Base-by-base conservation (phyloP, 2,888 invertebrate genomes). In the Antheraea assamensis region DNA sequence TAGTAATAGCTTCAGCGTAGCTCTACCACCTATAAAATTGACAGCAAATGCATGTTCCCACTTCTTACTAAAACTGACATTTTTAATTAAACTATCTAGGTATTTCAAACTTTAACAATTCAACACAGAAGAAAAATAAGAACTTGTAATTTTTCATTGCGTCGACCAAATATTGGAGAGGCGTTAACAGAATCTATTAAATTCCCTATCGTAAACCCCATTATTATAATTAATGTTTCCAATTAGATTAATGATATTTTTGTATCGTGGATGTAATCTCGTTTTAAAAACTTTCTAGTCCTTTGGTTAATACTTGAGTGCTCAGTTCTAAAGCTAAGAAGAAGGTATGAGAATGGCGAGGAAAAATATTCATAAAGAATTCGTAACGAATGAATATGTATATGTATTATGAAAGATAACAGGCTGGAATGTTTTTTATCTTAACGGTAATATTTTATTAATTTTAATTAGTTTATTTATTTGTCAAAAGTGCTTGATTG, bases 171-270 rank as follows among this genome's bases (percentile, higher is more conserved):
- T 42, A 42, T 42, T 1, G 13, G 4, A 2, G 49, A 49, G 2
- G 4, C 19, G 19, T 19, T 49, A 49, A 49, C 19, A 49, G 4
- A 49, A 49, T 49, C 49, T 42, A 13, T 55, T 71, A 31, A 71
- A 71, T 72, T 74, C 27, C 77, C 86, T 87, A 83, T 78, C 83
- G 86, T 81, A 87, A 89, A 88, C 86, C 89, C 88, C 87, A 85
- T 79, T 82, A 78, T 79, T 77, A 76, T 47, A 78, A 78, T 81
- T 78, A 78, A 85, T 80, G 83, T 87, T 83, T 88, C 86, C 85
- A 84, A 83, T 82, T 88, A 88, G 79, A 77, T 5, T 52, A 52
- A 73, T 76, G 47, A 27, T 61, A 61, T 61, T 76, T 76, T 71
- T 75, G 72, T 71, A 61, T 61, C 15, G 27, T 27, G 27, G 24